Evolutionary conservation across 1,140 invertebrate species (phyloP).

Genomic region (Heliothis subflexa): DNA sequence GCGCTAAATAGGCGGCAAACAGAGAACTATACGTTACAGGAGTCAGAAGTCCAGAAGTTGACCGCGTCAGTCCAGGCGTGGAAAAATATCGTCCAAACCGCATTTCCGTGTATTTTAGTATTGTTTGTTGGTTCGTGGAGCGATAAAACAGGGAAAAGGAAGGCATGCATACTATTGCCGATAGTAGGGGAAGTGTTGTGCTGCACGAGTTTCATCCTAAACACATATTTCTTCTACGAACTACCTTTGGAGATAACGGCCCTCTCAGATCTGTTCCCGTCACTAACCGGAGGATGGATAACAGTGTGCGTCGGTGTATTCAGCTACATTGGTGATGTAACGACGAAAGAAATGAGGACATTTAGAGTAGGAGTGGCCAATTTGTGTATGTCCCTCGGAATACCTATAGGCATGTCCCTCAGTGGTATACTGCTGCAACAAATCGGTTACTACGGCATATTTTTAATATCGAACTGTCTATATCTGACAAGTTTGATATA

Average conservation of each 20-base stretch:
- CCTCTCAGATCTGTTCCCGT: conserved; percentile 88
- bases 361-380: conserved; percentile 94
- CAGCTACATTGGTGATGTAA: conserved; percentile 95
- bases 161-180: conserved; percentile 86
- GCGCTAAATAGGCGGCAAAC: conserved; percentile 84
- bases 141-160: conserved; percentile 86
- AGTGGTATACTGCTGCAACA: conserved; percentile 82
- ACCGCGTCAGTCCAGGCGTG: conserved; percentile 87
- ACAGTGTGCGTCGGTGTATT: conserved; percentile 95
- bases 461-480: conserved; percentile 82
- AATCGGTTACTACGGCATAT: conserved; percentile 85
- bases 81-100: conserved; percentile 75
- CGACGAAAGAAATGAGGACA: conserved; percentile 92
- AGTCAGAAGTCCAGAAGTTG: conserved; percentile 86
- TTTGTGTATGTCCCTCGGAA: conserved; percentile 91
- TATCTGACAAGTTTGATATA: conserved; percentile 82
- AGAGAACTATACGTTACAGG: conserved; percentile 83
- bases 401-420: conserved; percentile 85
- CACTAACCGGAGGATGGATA: conserved; percentile 93
- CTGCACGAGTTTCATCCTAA: conserved; percentile 82
- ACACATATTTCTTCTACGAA: conserved; percentile 83
- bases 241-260: conserved; percentile 79
- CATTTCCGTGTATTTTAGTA: conserved; percentile 86
- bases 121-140: conserved; percentile 88
- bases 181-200: conserved; percentile 85